Percentiles rank a stretch among this genome's conserved stretches.
phyloP scores from a whole-genome alignment of 2,113 vertebrate genomes.

The Dunckerocampus dactyliophorus region DNA sequence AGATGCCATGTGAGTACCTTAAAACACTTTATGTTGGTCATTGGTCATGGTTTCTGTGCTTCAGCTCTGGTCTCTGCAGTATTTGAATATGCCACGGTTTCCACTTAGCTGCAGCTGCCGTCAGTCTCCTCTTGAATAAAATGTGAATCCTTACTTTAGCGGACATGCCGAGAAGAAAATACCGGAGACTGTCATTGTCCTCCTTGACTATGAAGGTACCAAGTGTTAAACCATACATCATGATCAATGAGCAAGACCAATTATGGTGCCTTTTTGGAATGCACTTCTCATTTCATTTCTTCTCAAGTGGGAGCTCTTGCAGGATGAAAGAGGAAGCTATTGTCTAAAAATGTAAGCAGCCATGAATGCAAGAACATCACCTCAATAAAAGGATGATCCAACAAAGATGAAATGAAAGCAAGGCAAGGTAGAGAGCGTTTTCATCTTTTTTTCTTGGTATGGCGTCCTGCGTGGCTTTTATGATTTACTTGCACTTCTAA shows the following conservation, averaged over 20 bases:
- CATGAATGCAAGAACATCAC: neutral
- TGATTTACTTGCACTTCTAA: slow-evolving; percentile 11
- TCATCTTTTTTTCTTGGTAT: slow-evolving; percentile 20
- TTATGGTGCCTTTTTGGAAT: slow-evolving; percentile 18
- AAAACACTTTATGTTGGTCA: no score
- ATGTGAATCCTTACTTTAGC: no score
- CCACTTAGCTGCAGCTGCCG: no score
- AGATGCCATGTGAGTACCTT: no score
- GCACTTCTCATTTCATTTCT: slow-evolving; percentile 28
- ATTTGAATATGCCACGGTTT: no score
- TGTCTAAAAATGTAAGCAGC: slow-evolving; percentile 1
- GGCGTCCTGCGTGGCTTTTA: slow-evolving; percentile 1
- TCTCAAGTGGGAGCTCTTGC: slow-evolving; percentile 10
- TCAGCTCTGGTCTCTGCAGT: no score
- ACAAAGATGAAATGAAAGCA: slow-evolving; percentile 31
- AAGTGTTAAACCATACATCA: neutral
- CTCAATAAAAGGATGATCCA: slow-evolving; percentile 28
- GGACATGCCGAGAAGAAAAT: no score
- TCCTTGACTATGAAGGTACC: neutral
- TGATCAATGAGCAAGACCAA: neutral
- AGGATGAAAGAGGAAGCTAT: slow-evolving; percentile 38
- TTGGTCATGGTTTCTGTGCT: no score
- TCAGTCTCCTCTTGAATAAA: neutral
- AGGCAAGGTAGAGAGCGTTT: slow-evolving; percentile 6
- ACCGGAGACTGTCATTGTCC: no score